Conservation (phyloP, 2,113 vertebrate species). For the Dicentrarchus labrax region DNA sequence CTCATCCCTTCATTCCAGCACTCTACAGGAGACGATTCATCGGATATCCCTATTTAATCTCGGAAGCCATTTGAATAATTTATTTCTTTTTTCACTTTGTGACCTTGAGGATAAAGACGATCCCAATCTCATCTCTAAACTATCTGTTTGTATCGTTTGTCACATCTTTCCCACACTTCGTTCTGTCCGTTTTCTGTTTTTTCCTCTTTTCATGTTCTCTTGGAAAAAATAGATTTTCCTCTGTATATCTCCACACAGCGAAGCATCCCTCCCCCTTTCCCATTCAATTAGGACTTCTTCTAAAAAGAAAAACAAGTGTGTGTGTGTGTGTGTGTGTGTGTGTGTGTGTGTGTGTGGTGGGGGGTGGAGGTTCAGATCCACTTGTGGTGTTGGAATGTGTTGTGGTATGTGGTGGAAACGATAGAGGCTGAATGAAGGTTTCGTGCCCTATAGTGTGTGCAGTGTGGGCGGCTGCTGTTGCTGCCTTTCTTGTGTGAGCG, state of each 20-base stretch:
- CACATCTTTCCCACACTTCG: neutral
- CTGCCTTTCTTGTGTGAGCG: constrained; percentile 30
- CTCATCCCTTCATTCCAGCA: constrained; percentile 39
- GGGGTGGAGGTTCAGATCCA: constrained; percentile 33
- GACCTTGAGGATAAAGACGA: neutral
- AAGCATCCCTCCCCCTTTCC: neutral
- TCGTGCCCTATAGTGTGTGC: constrained; percentile 44
- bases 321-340: constrained; percentile 1
- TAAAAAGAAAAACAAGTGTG: constrained; percentile 28
- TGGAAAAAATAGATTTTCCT: neutral
- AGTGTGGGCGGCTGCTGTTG: constrained; percentile 59
- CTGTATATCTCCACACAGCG: neutral
- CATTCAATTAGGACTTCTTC: constrained; percentile 38
- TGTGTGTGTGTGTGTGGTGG: constrained; percentile 13
- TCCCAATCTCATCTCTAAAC: neutral
- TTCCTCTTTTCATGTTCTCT: neutral
- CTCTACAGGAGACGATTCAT: constrained; percentile 11
- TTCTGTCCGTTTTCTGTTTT: neutral
- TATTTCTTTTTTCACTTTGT: constrained; percentile 16
- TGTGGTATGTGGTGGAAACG: constrained; percentile 43
- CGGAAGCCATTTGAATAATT: constrained; percentile 52
- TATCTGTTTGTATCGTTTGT: neutral
- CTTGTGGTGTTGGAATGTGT: constrained; percentile 59
- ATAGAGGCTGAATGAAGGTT: constrained; percentile 59
- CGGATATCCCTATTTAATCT: constrained; percentile 45